These are phyloP conservation scores for Pomacea canaliculata DNA, from an alignment of 2,888 invertebrate genomes.

Conservation along the genomic window DNA sequence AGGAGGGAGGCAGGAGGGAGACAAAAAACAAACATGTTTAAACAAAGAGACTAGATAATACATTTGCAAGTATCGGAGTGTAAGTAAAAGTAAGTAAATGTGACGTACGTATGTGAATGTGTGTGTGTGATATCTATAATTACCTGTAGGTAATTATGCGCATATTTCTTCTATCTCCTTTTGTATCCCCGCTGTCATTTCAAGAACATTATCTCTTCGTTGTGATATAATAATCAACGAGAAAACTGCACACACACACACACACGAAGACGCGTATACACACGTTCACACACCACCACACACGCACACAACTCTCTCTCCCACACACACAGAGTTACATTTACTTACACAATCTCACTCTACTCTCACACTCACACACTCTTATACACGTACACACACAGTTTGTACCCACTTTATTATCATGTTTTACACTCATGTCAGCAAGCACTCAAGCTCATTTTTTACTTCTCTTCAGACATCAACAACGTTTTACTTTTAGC, in stretches of 20 bases:
- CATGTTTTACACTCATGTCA: too few relatives aligned
- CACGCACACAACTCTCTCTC: neutral
- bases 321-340: neutral
- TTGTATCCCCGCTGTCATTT: too few relatives aligned
- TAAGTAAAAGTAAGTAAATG: neutral
- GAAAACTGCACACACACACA: neutral
- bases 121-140: constrained; percentile 1
- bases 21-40: neutral
- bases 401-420: too few relatives aligned
- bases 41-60: neutral
- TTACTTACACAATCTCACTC: neutral
- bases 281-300: neutral
- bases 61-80: neutral
- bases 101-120: neutral
- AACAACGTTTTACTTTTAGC: too few relatives aligned
- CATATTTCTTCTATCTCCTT: too few relatives aligned
- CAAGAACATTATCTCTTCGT: too few relatives aligned
- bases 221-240: too few relatives aligned
- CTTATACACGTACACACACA: too few relatives aligned
- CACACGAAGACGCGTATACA: neutral
- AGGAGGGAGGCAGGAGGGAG: constrained; percentile 1
- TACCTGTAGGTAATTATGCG: neutral
- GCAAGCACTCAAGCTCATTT: too few relatives aligned
- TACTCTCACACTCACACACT: too few relatives aligned
- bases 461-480: too few relatives aligned